Evolutionary conservation across 2,113 vertebrate species (phyloP).

Genomic region (Sylvia atricapilla): DNA sequence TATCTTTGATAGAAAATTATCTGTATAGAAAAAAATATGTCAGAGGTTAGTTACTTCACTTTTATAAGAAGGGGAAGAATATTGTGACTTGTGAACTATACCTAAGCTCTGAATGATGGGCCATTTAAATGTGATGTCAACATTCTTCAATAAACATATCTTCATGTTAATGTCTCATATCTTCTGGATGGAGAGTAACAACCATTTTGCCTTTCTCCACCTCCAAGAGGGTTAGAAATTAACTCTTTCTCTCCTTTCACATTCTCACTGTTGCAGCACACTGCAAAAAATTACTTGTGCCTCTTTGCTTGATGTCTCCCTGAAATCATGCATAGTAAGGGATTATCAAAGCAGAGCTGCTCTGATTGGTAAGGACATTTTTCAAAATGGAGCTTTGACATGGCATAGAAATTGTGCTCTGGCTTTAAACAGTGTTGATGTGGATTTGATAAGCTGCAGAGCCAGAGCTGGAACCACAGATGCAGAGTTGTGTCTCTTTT

Average conservation of each 20-base stretch:
- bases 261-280: not conserved
- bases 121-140: not conserved
- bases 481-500: not conserved
- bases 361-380: not conserved
- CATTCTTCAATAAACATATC: not conserved
- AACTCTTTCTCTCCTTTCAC: not conserved
- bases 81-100: not conserved
- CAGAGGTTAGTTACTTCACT: not conserved
- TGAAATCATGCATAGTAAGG: not conserved
- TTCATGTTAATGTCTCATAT: not conserved
- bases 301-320: not conserved
- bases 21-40: not conserved
- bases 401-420: not conserved
- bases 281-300: rapidly evolving
- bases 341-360: not conserved
- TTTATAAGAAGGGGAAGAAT: not conserved
- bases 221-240: not conserved
- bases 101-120: not conserved
- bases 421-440: not conserved
- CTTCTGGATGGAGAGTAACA: not conserved
- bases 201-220: not conserved
- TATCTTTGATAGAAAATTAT: not conserved
- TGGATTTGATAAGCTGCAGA: not conserved
- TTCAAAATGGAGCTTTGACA: not conserved
- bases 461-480: not conserved